A percentile compares a stretch with the other conserved stretches of the same genome.
phyloP scores from a whole-genome alignment of 2,797 vertebrate genomes.

The Fistularia commersonii region DNA sequence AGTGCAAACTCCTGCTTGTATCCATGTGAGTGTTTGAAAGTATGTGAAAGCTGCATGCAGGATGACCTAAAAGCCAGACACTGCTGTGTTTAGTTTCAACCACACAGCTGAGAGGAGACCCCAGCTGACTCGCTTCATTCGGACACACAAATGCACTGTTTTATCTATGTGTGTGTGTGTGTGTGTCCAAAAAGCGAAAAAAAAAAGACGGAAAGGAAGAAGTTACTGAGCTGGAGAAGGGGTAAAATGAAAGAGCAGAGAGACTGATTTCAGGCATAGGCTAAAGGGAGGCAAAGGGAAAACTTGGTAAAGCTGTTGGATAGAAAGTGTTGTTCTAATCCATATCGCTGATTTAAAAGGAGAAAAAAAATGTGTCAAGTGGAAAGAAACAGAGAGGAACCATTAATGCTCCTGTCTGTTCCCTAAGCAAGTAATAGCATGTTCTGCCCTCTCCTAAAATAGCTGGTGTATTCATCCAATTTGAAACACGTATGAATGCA shows the following conservation, averaged over 20 bases:
- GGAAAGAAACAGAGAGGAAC: conserved; percentile 3
- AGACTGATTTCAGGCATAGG: too few relatives aligned
- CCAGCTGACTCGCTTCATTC: conserved; percentile 19
- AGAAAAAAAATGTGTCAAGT: conserved; percentile 7
- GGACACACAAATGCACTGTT: conserved; percentile 1
- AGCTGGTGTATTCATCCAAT: conserved; percentile 34
- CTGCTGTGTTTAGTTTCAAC: conserved; percentile 25
- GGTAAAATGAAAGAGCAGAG: background rate
- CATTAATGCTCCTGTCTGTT: conserved; percentile 12
- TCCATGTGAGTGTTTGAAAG: conserved; percentile 19
- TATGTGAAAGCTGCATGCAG: conserved; percentile 24
- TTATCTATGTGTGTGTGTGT: conserved; percentile 1
- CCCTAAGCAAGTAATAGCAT: conserved; percentile 21
- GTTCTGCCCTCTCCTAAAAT: conserved; percentile 42
- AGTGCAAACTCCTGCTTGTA: conserved; percentile 1
- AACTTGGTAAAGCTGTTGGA: too few relatives aligned
- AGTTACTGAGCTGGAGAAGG: background rate
- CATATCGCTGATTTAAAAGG: background rate
- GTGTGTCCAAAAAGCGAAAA: conserved; percentile 1
- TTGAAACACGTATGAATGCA: conserved; percentile 32
- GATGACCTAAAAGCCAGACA: conserved; percentile 38
- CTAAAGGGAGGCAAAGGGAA: too few relatives aligned
- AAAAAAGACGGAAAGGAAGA: conserved; percentile 2
- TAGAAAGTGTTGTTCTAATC: conserved; percentile 2
- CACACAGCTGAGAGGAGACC: conserved; percentile 25